A percentile compares a stretch with the other conserved stretches of the same genome.
These are phyloP conservation scores for Myzus persicae DNA, from an alignment of 1,140 invertebrate species.

Conservation along the genomic window DNA sequence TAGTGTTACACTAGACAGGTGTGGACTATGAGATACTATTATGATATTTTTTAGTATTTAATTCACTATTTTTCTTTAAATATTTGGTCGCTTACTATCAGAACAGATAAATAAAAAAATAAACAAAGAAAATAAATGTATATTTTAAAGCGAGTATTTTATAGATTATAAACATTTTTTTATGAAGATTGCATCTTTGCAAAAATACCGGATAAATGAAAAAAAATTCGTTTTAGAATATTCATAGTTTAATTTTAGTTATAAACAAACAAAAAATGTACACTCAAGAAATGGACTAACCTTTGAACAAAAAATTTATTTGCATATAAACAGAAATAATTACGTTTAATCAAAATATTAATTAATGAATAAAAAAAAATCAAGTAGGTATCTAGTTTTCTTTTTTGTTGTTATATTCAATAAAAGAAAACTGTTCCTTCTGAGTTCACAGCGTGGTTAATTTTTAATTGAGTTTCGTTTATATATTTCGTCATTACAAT, in stretches of 20 bases:
- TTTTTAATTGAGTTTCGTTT: not conserved
- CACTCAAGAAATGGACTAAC: not conserved
- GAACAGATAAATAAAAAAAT: not conserved
- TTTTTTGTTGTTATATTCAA: not conserved
- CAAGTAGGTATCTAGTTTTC: not conserved
- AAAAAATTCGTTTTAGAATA: not conserved
- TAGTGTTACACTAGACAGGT: not conserved
- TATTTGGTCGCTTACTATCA: not conserved
- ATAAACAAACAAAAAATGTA: not conserved
- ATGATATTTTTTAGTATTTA: not conserved
- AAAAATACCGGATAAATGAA: not conserved
- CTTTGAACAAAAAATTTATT: not conserved
- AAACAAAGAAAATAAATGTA: not conserved
- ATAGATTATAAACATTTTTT: not conserved
- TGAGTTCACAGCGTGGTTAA: not conserved
- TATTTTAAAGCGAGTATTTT: not conserved
- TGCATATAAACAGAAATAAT: constrained; percentile 18
- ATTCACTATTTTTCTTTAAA: not conserved
- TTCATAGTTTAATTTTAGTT: constrained; percentile 4
- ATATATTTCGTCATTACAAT: not conserved
- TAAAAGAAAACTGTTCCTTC: not conserved
- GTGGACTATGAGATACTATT: not conserved
- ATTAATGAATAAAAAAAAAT: constrained; percentile 12
- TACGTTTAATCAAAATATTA: not conserved
- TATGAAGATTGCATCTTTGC: not conserved